These are phyloP conservation scores for Urechis unicinctus DNA, from an alignment of 2,888 invertebrate genomes.

Conservation along the genomic window DNA sequence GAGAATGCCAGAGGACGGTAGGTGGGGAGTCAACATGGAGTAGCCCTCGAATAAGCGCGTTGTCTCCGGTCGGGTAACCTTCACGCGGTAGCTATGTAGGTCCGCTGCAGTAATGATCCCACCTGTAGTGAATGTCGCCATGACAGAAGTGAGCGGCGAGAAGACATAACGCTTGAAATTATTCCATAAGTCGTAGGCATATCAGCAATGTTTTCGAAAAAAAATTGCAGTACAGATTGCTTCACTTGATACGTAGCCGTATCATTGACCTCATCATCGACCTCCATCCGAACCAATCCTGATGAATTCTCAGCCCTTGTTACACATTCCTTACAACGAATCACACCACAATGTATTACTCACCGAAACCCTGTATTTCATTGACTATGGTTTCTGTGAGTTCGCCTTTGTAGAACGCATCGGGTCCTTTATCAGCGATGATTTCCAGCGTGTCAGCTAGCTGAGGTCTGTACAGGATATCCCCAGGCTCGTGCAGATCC, in stretches of 20 bases:
- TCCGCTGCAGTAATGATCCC: neutral
- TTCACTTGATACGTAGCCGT: no score
- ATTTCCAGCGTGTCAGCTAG: constrained; percentile 65
- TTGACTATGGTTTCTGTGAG: constrained; percentile 63
- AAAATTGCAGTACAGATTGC: no score
- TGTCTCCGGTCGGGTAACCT: neutral
- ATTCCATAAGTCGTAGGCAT: no score
- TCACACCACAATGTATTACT: no score
- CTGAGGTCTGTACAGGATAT: constrained; percentile 60
- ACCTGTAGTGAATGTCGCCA: no score
- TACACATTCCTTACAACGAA: no score
- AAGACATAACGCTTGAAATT: no score
- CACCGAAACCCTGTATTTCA: constrained; percentile 63
- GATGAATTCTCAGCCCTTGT: no score
- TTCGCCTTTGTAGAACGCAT: constrained; percentile 70
- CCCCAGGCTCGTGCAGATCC: constrained; percentile 59
- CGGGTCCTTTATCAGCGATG: constrained; percentile 60
- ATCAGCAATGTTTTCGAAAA: no score
- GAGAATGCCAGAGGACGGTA: neutral
- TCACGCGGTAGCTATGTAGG: neutral
- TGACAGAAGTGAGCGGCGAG: no score
- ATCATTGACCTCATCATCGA: no score
- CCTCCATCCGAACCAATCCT: no score
- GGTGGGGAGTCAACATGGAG: neutral
- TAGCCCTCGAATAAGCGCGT: neutral